Conservation (phyloP, 2,797 vertebrate species). For the Ispidina picta region DNA sequence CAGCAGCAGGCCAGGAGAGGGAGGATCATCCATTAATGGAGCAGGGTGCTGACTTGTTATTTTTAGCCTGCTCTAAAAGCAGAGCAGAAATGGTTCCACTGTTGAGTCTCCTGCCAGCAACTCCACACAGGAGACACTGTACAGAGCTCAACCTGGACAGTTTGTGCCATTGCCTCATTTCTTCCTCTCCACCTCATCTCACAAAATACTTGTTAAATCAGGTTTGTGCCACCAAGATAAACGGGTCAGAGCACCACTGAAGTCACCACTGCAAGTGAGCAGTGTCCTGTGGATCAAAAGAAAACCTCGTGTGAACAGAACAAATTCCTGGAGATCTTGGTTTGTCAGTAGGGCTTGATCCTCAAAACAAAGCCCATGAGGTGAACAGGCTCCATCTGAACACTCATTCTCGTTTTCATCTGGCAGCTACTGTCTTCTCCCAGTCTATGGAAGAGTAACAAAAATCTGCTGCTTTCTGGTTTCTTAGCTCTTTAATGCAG, state of each 20-base stretch:
- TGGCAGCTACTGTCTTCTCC: not conserved
- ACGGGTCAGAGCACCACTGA: not conserved
- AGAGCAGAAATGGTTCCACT: not conserved
- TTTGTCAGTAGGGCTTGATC: not conserved
- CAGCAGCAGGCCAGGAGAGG: not conserved
- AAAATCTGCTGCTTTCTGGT: not conserved
- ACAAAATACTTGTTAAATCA: not conserved
- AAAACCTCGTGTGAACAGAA: not conserved
- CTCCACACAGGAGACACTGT: not conserved
- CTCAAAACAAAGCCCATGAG: not conserved
- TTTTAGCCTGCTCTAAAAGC: slow-evolving; percentile 17
- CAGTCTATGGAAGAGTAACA: not conserved
- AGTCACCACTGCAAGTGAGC: not conserved
- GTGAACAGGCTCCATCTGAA: not conserved
- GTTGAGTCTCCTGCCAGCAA: not conserved
- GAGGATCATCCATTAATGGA: not conserved
- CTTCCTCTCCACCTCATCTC: not conserved
- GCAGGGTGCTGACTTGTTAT: not conserved
- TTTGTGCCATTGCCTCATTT: not conserved
- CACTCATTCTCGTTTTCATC: not conserved
- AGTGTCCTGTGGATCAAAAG: not conserved
- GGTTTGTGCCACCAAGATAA: not conserved
- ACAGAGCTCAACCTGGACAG: not conserved
- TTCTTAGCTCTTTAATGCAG: not conserved
- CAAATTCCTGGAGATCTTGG: not conserved